Evolutionary conservation across 2,888 invertebrate genomes (phyloP).

Genomic region (Eupithecia exiguata): DNA sequence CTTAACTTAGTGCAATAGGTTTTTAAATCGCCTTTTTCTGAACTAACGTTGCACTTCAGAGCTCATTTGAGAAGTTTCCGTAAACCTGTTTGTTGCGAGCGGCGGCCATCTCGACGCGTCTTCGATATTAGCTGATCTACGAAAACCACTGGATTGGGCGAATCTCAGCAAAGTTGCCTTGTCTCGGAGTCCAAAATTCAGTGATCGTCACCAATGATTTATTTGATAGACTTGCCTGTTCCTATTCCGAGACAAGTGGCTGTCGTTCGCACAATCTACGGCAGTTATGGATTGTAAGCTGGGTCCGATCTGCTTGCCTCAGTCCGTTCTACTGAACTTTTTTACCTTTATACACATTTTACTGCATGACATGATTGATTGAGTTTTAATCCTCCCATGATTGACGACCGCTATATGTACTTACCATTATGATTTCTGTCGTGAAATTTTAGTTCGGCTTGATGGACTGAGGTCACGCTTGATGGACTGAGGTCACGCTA

Average conservation of each 20-base stretch:
- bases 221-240: constrained; percentile 76
- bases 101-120: constrained; percentile 65
- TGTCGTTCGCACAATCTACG: constrained; percentile 77
- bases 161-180: constrained; percentile 58
- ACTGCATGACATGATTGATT: constrained; percentile 53
- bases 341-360: constrained; percentile 27
- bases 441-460: constrained; percentile 51
- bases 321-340: constrained; percentile 61
- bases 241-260: constrained; percentile 67
- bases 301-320: constrained; percentile 61
- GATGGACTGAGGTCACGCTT: constrained; percentile 66
- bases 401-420: constrained; percentile 43
- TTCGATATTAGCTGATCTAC: constrained; percentile 70
- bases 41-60: constrained; percentile 36
- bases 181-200: constrained; percentile 75
- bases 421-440: constrained; percentile 42
- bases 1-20: constrained; percentile 56
- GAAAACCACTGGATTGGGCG: constrained; percentile 73
- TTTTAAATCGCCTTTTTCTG: constrained; percentile 33
- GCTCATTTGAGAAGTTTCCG: constrained; percentile 40
- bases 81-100: constrained; percentile 39
- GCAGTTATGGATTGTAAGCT: constrained; percentile 46
- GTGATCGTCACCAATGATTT: constrained; percentile 82
- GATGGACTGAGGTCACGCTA: constrained; percentile 67
- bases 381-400: constrained; percentile 37